Evolutionary conservation across 2,113 vertebrate species (phyloP).

Genomic region (Hydrolagus affinis): DNA sequence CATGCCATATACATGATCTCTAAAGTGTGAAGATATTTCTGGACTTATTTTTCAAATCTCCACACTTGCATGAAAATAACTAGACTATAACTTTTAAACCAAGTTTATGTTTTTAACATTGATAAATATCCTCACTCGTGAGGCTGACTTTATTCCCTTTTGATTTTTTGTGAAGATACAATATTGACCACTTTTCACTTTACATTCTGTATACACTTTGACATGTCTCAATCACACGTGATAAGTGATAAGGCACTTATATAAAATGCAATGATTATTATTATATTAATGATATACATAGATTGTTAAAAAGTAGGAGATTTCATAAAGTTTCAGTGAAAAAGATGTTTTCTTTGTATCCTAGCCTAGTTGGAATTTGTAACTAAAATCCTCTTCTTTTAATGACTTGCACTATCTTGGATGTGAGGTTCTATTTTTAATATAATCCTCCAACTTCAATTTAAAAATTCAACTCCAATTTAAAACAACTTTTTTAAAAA

Average conservation of each 20-base stretch:
- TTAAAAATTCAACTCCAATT: neutral
- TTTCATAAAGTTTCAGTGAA: neutral
- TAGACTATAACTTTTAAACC: neutral
- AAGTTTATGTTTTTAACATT: slow-evolving; percentile 14
- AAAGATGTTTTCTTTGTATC: neutral
- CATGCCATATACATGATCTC: slow-evolving; percentile 3
- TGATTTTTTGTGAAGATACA: slow-evolving; percentile 14
- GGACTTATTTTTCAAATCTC: slow-evolving; percentile 27
- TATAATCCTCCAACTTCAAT: no score
- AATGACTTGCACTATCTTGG: neutral
- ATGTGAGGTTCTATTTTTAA: neutral
- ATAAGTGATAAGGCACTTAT: no score
- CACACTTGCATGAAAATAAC: neutral
- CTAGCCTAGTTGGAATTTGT: no score
- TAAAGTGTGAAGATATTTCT: slow-evolving; percentile 14
- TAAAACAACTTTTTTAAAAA: neutral
- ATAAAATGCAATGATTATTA: no score
- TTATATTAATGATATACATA: no score
- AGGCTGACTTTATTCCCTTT: neutral
- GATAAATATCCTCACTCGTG: neutral
- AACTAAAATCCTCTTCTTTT: neutral
- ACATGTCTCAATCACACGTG: no score
- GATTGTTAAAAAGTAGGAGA: neutral
- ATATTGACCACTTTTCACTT: neutral
- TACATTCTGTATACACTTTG: no score